Conservation (phyloP, 2,888 invertebrate species). For the Callimorpha dominula region DNA sequence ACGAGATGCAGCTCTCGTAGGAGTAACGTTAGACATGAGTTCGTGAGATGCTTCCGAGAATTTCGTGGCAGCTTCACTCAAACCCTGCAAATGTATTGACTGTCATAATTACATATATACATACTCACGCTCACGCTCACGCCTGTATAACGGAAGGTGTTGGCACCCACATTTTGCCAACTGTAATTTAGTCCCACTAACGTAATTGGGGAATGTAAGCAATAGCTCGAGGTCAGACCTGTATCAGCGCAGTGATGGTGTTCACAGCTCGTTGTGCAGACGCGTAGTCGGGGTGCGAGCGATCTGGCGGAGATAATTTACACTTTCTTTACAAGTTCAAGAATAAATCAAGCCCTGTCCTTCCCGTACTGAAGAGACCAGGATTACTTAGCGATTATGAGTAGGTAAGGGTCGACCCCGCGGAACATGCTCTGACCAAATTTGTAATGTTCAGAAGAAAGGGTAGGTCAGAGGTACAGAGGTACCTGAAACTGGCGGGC, state of each 20-base stretch:
- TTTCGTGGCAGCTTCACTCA: slow-evolving; percentile 32
- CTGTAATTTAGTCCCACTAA: too few species aligned
- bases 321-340: background rate
- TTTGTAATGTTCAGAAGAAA: too few species aligned
- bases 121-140: too few species aligned
- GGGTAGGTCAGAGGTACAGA: background rate
- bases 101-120: background rate
- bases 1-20: slow-evolving; percentile 2
- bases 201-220: too few species aligned
- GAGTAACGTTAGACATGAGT: slow-evolving; percentile 26
- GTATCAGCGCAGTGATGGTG: slow-evolving; percentile 45
- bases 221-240: too few species aligned
- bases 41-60: slow-evolving; percentile 40
- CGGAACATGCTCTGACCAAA: background rate
- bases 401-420: too few species aligned
- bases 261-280: slow-evolving; percentile 48
- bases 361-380: background rate
- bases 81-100: slow-evolving; percentile 24
- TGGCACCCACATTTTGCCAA: too few species aligned
- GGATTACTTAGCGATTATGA: background rate
- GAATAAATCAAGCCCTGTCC: background rate
- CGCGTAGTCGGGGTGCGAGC: slow-evolving; percentile 42
- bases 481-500: background rate
- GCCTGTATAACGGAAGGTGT: too few species aligned
- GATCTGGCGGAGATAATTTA: background rate